These are phyloP conservation scores for Mesoclemmys tuberculata DNA, from an alignment of 2,113 vertebrate species.

Conservation along the genomic window DNA sequence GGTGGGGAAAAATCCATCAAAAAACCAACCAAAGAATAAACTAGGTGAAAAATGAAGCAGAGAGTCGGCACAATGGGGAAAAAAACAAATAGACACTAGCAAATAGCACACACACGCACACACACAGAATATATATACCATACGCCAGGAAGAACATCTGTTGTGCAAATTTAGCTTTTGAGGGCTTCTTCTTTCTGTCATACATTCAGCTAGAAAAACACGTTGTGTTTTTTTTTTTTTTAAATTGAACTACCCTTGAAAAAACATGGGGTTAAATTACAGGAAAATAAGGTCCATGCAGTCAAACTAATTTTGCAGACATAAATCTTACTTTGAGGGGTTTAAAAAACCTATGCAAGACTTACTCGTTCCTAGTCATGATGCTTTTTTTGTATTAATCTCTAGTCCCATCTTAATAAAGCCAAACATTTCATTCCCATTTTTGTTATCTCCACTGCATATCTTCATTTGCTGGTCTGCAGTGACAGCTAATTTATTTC, in stretches of 20 bases:
- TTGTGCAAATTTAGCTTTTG: constrained; percentile 2
- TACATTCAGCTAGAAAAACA: constrained; percentile 26
- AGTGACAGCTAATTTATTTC: background rate
- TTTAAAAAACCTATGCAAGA: constrained; percentile 17
- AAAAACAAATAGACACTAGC: background rate
- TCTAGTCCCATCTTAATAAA: background rate
- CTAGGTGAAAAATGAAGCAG: background rate
- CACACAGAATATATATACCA: background rate
- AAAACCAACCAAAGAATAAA: background rate
- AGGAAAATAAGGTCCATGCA: constrained; percentile 9
- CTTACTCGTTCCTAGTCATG: background rate
- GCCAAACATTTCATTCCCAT: background rate
- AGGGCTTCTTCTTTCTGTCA: constrained; percentile 8
- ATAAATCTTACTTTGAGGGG: background rate
- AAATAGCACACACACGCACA: background rate
- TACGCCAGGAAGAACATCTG: background rate
- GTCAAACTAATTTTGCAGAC: constrained; percentile 50
- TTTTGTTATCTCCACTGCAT: background rate
- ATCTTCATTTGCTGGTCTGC: background rate
- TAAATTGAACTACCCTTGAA: constrained; percentile 8
- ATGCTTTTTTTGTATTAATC: background rate
- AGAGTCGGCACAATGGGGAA: background rate
- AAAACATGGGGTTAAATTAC: constrained; percentile 30
- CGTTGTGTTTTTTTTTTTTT: constrained; percentile 8
- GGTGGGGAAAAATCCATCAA: background rate